phyloP scores from a whole-genome alignment of 2,888 invertebrate genomes.

The Eupithecia subfuscata region DNA sequence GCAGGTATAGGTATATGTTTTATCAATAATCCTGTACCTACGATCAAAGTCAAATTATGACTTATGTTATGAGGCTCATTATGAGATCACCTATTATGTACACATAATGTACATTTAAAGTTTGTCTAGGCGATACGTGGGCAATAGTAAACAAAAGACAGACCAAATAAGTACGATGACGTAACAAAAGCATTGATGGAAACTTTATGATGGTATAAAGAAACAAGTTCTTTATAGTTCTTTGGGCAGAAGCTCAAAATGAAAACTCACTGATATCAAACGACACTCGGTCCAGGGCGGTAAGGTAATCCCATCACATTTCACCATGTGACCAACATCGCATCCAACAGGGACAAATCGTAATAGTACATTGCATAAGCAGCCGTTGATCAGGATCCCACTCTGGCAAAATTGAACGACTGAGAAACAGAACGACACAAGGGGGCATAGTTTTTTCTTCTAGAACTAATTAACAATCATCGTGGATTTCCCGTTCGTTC shows the following conservation, averaged over 20 bases:
- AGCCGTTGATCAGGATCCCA: no score
- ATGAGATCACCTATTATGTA: background rate
- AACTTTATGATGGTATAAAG: background rate
- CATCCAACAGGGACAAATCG: background rate
- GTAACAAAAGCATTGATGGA: background rate
- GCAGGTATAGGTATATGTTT: background rate
- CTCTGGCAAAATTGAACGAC: background rate
- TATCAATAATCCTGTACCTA: background rate
- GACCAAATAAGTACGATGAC: background rate
- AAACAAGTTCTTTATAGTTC: background rate
- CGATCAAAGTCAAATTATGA: background rate
- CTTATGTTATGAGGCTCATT: no score
- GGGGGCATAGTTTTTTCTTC: background rate
- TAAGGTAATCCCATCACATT: background rate
- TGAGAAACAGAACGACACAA: background rate
- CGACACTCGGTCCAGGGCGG: background rate
- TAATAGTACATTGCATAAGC: no score
- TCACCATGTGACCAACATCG: no score
- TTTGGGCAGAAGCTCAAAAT: background rate
- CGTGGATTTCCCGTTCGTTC: conserved; percentile 1
- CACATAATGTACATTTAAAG: background rate
- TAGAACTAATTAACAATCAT: background rate
- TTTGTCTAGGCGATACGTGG: background rate
- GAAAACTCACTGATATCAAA: background rate
- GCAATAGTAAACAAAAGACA: background rate